Base-by-base conservation (phyloP, 2,113 vertebrate species). In the Anguilla rostrata region DNA sequence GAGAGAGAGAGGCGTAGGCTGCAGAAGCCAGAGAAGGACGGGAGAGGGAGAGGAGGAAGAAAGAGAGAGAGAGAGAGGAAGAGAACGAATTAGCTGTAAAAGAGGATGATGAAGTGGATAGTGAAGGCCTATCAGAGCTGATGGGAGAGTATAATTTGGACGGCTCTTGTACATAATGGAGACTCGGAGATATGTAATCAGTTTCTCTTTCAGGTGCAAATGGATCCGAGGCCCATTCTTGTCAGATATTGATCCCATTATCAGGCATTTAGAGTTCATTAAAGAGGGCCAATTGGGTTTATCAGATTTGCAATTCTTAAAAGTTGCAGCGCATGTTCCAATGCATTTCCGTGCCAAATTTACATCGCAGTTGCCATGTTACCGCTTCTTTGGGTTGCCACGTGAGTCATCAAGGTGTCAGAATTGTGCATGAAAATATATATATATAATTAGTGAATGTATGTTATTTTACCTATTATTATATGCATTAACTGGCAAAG, bases 121-220 rank as follows among this genome's bases (percentile, higher is more conserved):
- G 86, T 63, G 71, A 39, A 63, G 87, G 90, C 87, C 87, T 86
- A 83, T 90, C 86, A 91, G 83, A 91, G 90, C 86, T 86, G 87
- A 89, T 87, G 87, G 85, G 43, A 86, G 86, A 88, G 91, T 92
- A 88, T 89, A 89, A 90, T 88, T 90, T 92, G 91, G 89, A 92
- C 84, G 86, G 86, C 85, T 86, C 90, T 92, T 79, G 87, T 91
- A 89, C 85, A 91, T 92, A 89, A 94, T 91, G 87, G 88, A 87
- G 85, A 41, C 84, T 78, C 40, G 26, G 87, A 92, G 88, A 93
- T 93, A 87, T 91, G 88, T 71, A 88, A 90, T 92, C 89, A 90
- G 86, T 87, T 80, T 87, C 66, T 81, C 85, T 78, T 90, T 92
- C 90, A 90, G 81, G 18, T 87, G 87, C 57, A 91, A 89, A 91